Percentiles rank a stretch among this genome's conserved stretches.
Evolutionary conservation across 92 coral and sea anemone species (phyloP).

Genomic region (Siderastrea radians): DNA sequence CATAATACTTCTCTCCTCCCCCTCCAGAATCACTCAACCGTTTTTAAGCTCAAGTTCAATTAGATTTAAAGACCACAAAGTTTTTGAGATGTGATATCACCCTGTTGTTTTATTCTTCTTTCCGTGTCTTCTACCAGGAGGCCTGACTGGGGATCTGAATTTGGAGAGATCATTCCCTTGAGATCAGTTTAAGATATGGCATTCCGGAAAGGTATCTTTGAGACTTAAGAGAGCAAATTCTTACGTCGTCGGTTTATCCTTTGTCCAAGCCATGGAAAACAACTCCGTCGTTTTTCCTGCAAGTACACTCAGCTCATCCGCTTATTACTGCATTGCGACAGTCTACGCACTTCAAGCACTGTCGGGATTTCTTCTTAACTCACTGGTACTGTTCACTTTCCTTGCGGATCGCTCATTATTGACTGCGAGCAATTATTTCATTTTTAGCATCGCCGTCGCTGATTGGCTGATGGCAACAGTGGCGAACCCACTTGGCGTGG

Average conservation of each 20-base stretch:
- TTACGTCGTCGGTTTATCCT: neutral
- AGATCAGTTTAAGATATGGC: neutral
- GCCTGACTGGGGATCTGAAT: neutral
- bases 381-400: conserved; percentile 59
- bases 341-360: conserved; percentile 36
- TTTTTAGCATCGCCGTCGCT: conserved; percentile 79
- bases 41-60: too few relatives aligned
- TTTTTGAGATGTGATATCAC: too few relatives aligned
- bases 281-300: neutral
- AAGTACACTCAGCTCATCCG: neutral
- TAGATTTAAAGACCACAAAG: too few relatives aligned
- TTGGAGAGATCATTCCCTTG: neutral
- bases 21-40: too few relatives aligned
- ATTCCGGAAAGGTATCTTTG: neutral
- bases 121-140: neutral
- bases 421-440: conserved; percentile 45
- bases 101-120: neutral
- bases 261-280: neutral
- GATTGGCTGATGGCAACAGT: conserved; percentile 70
- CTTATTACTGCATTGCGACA: conserved; percentile 35
- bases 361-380: conserved; percentile 58
- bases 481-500: conserved; percentile 65
- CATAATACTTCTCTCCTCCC: too few relatives aligned
- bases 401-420: conserved; percentile 51
- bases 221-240: neutral